Evolutionary conservation across 2,888 invertebrate species (phyloP).

Genomic region (Lithosia quadra): DNA sequence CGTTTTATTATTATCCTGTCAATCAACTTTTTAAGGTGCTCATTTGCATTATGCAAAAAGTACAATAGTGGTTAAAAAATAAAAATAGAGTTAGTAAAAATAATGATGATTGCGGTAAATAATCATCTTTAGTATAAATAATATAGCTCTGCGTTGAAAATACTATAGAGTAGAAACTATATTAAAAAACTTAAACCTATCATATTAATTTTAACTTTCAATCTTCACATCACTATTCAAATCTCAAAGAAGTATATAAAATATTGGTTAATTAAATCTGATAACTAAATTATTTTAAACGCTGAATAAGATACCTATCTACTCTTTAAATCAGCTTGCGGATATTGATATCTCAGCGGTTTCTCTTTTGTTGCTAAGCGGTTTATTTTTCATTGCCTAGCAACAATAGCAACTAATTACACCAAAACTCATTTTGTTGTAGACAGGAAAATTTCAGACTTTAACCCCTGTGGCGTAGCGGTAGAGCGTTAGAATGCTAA

Average conservation of each 20-base stretch:
- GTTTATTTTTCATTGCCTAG: not conserved
- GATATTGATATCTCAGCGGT: not conserved
- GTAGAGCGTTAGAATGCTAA: too few species aligned
- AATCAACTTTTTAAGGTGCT: too few species aligned
- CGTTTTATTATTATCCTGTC: too few species aligned
- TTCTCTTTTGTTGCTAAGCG: not conserved
- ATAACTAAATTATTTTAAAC: not conserved
- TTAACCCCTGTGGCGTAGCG: too few species aligned
- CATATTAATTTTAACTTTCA: not conserved
- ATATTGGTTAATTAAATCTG: not conserved
- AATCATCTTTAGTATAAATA: conserved; percentile 22
- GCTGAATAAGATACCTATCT: not conserved
- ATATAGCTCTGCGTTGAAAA: conserved; percentile 10
- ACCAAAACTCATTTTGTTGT: too few species aligned
- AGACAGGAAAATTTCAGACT: too few species aligned
- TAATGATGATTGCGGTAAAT: conserved; percentile 40
- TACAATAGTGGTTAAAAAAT: not conserved
- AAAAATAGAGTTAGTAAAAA: conserved; percentile 26
- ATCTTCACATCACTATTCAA: not conserved
- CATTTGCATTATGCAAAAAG: not conserved
- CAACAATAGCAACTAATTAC: too few species aligned
- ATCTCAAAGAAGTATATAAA: not conserved
- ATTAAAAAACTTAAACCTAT: conserved; percentile 4
- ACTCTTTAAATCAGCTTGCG: not conserved
- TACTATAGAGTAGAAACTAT: not conserved